Conservation (phyloP, 2,113 vertebrate genomes). For the Axis porcinus region DNA sequence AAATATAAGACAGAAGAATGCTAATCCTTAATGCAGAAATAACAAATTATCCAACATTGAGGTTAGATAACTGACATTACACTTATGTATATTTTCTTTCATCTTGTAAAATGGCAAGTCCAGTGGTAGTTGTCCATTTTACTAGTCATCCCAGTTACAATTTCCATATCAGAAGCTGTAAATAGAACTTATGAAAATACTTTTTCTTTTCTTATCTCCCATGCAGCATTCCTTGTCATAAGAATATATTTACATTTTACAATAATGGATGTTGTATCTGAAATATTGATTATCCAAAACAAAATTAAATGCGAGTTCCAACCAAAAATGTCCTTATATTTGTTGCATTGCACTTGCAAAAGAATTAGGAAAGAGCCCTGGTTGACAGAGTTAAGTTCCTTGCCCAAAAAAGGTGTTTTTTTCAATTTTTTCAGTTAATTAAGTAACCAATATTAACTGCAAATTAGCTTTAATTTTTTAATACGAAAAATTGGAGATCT, state of each 20-base stretch:
- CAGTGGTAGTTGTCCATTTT: neutral
- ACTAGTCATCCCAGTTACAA: neutral
- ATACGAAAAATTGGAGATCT: slow-evolving; percentile 50
- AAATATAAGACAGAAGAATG: slow-evolving; percentile 15
- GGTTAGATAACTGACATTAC: neutral
- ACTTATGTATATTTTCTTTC: neutral
- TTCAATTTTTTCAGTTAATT: slow-evolving; percentile 29
- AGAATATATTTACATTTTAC: neutral
- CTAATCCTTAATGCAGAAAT: neutral
- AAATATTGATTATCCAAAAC: neutral
- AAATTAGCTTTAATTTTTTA: slow-evolving; percentile 52
- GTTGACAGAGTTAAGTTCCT: slow-evolving; percentile 84
- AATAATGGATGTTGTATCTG: neutral
- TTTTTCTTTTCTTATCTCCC: neutral
- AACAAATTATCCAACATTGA: neutral
- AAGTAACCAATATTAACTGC: neutral
- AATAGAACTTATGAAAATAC: neutral
- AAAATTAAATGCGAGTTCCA: slow-evolving; percentile 16
- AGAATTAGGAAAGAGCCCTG: slow-evolving; percentile 73
- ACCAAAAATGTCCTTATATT: neutral
- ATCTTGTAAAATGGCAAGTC: neutral
- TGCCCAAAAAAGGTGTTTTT: slow-evolving; percentile 44
- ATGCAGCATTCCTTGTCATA: neutral
- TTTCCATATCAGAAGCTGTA: neutral
- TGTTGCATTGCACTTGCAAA: slow-evolving; percentile 28